Evolutionary conservation across 2,888 invertebrate genomes (phyloP).

Genomic region (Spialia ferax): DNA sequence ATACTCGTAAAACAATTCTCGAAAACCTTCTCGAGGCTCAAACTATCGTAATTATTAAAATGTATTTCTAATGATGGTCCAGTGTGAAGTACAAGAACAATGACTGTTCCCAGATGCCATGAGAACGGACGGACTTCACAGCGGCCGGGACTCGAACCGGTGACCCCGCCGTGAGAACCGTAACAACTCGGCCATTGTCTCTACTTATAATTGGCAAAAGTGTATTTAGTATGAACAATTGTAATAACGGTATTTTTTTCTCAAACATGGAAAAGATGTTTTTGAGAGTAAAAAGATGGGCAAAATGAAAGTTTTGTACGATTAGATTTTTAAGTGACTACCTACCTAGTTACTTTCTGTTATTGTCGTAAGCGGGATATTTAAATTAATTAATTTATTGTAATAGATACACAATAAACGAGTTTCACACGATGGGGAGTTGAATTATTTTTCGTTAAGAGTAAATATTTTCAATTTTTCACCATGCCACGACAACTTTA

Average conservation of each 20-base stretch:
- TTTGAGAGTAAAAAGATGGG: neutral
- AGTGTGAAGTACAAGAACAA: conserved; percentile 14
- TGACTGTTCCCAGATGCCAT: conserved; percentile 19
- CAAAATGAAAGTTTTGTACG: neutral
- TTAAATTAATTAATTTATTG: too few relatives aligned
- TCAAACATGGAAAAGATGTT: neutral
- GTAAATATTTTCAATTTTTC: too few relatives aligned
- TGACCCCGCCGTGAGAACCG: conserved; percentile 37
- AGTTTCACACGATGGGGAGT: too few relatives aligned
- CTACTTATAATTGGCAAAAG: conserved; percentile 41
- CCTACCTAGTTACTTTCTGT: too few relatives aligned
- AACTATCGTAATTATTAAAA: conserved; percentile 18
- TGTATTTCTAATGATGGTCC: conserved; percentile 28
- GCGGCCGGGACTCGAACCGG: conserved; percentile 33
- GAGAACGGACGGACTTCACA: conserved; percentile 21
- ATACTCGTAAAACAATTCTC: neutral
- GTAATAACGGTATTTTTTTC: conserved; percentile 21
- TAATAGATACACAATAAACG: too few relatives aligned
- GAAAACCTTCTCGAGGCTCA: neutral
- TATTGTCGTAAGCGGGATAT: too few relatives aligned
- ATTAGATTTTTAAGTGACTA: neutral
- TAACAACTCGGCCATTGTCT: conserved; percentile 38
- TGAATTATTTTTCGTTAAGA: too few relatives aligned
- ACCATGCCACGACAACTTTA: too few relatives aligned
- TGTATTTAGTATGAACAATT: conserved; percentile 8